Percentiles rank a stretch among this genome's conserved stretches.
Evolutionary conservation across 1,140 invertebrate species (phyloP).

Genomic region (Oryctes rhinoceros): DNA sequence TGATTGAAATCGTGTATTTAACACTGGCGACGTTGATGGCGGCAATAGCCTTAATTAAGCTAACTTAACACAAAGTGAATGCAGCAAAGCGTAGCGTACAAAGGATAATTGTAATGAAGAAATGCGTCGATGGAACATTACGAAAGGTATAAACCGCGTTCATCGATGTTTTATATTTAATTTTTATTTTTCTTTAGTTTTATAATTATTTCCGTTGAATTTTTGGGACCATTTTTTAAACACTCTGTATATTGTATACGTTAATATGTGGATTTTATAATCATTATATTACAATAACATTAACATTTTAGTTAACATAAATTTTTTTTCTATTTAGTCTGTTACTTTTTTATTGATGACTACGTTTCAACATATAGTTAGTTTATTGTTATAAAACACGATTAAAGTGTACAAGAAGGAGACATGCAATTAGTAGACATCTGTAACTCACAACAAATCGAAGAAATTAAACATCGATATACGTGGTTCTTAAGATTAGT

Average conservation of each 20-base stretch:
- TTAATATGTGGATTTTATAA: not conserved
- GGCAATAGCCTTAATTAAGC: not conserved
- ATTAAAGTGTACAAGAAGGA: slow-evolving; percentile 13
- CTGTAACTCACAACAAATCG: slow-evolving; percentile 61
- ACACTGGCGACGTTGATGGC: not conserved
- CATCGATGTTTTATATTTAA: slow-evolving; percentile 18
- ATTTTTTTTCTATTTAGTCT: not conserved
- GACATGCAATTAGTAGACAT: slow-evolving; percentile 54
- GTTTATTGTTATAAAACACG: not conserved
- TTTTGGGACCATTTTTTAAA: not conserved
- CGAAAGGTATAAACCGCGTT: not conserved
- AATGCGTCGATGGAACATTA: not conserved
- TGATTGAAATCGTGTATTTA: not conserved
- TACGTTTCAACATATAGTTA: slow-evolving; percentile 5
- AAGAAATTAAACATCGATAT: slow-evolving; percentile 43
- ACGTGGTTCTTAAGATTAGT: slow-evolving; percentile 36
- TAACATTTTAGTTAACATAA: not conserved
- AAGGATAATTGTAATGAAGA: not conserved
- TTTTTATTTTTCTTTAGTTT: no score
- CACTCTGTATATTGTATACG: not conserved
- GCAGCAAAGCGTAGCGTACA: not conserved
- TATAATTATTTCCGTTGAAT: not conserved
- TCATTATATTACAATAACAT: not conserved
- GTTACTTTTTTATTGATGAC: not conserved
- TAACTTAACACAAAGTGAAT: not conserved